These are phyloP conservation scores for Leistus spinibarbis DNA, from an alignment of 2,888 invertebrate species.

Conservation along the genomic window DNA sequence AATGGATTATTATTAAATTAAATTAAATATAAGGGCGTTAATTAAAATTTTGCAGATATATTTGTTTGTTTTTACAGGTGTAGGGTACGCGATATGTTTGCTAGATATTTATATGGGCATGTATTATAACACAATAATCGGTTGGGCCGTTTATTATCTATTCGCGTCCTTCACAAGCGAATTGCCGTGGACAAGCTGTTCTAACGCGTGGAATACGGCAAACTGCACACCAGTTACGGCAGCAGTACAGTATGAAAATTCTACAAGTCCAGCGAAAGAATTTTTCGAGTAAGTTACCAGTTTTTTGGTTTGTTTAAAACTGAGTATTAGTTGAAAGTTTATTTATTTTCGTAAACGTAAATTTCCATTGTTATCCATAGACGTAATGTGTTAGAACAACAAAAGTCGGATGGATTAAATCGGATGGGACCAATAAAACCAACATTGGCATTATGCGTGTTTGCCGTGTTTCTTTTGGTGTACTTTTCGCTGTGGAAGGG, in stretches of 20 bases:
- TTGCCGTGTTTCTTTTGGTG: slow-evolving; percentile 89
- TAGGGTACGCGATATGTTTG: slow-evolving; percentile 95
- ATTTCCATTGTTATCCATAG: no score
- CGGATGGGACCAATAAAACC: slow-evolving; percentile 89
- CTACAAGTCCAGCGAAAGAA: slow-evolving; percentile 83
- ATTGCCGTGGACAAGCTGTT: slow-evolving; percentile 87
- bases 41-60: no score
- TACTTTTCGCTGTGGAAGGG: slow-evolving; percentile 98
- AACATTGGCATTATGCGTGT: slow-evolving; percentile 85
- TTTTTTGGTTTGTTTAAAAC: not conserved
- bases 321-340: no score
- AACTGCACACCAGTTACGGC: slow-evolving; percentile 72
- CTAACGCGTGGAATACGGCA: slow-evolving; percentile 85
- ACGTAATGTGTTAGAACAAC: slow-evolving; percentile 84
- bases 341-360: no score
- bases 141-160: slow-evolving; percentile 93
- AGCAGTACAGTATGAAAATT: slow-evolving; percentile 56
- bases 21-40: no score
- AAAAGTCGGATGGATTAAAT: slow-evolving; percentile 81
- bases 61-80: slow-evolving; percentile 79
- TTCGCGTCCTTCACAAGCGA: slow-evolving; percentile 80
- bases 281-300: slow-evolving; percentile 80
- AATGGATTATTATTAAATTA: no score
- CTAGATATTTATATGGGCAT: slow-evolving; percentile 95
- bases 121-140: slow-evolving; percentile 97